These are phyloP conservation scores for Syngnathus scovelli DNA, from an alignment of 2,113 vertebrate species.

Conservation along the genomic window DNA sequence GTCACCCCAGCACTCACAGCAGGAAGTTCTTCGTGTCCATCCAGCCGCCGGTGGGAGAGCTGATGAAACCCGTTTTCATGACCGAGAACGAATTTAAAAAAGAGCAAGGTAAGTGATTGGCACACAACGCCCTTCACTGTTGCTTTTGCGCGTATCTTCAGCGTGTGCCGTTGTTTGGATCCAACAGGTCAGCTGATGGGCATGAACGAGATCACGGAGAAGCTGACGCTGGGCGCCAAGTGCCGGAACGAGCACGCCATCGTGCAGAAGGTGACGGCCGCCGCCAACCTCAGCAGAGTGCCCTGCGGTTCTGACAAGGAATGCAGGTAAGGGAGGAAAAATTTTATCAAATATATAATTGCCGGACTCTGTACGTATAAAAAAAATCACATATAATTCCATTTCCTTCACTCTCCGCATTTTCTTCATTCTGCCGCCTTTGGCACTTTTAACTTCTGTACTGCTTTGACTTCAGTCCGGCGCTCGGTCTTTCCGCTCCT, in stretches of 20 bases:
- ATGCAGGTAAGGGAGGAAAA: slow-evolving; percentile 77
- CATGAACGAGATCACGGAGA: slow-evolving; percentile 96
- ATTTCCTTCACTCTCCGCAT: background rate
- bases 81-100: slow-evolving; percentile 96
- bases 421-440: slow-evolving; percentile 37
- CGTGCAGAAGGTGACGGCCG: slow-evolving; percentile 81
- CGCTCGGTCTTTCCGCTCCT: slow-evolving; percentile 47
- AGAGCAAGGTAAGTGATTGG: slow-evolving; percentile 82
- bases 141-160: background rate
- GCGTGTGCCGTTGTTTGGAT: background rate
- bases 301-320: slow-evolving; percentile 87
- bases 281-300: slow-evolving; percentile 87
- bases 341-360: no score
- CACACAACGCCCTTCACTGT: background rate
- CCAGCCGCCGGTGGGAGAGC: slow-evolving; percentile 91
- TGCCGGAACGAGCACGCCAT: slow-evolving; percentile 81
- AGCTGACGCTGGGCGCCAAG: slow-evolving; percentile 72
- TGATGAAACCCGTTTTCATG: slow-evolving; percentile 90
- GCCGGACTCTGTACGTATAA: no score
- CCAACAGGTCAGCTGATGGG: slow-evolving; percentile 87
- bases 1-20: slow-evolving; percentile 78
- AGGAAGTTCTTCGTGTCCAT: slow-evolving; percentile 94
- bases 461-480: slow-evolving; percentile 64
- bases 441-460: slow-evolving; percentile 18
- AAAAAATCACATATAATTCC: no score